phyloP scores from a whole-genome alignment of 2,888 invertebrate genomes.

The Kuschelorhynchus macadamiae region DNA sequence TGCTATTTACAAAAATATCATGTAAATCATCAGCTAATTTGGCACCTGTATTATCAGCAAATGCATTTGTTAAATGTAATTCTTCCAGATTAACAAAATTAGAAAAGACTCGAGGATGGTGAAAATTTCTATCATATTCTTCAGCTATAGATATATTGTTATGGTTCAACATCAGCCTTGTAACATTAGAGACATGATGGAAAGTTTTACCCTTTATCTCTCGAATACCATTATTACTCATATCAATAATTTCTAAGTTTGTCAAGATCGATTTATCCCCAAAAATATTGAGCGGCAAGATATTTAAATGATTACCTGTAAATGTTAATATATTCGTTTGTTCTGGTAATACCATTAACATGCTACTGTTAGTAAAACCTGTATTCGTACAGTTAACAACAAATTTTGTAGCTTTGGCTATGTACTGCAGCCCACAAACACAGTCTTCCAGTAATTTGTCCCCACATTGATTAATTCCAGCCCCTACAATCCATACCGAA shows the following conservation, averaged over 20 bases:
- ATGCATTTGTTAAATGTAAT: conserved; percentile 81
- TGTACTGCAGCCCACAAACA: conserved; percentile 72
- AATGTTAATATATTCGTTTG: conserved; percentile 80
- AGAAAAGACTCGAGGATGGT: conserved; percentile 79
- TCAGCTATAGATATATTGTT: conserved; percentile 77
- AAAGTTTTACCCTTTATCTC: conserved; percentile 82
- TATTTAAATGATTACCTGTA: conserved; percentile 77
- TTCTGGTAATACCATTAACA: conserved; percentile 75
- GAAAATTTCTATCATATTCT: conserved; percentile 72
- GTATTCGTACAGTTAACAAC: conserved; percentile 81
- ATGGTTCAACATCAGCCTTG: conserved; percentile 79
- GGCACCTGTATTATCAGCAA: conserved; percentile 76
- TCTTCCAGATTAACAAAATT: conserved; percentile 79
- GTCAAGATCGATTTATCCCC: conserved; percentile 70
- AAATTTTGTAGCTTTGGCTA: conserved; percentile 67
- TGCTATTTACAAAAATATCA: conserved; percentile 79
- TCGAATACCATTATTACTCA: conserved; percentile 80
- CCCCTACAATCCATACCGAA: background rate
- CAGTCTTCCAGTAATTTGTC: conserved; percentile 67
- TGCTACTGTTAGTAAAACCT: conserved; percentile 73
- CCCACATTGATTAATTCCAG: conserved; percentile 59
- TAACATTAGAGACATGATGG: conserved; percentile 80
- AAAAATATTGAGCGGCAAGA: conserved; percentile 80
- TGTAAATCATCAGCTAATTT: conserved; percentile 78
- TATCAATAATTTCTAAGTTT: conserved; percentile 76